phyloP scores from a whole-genome alignment of 2,797 vertebrate species.

The Gorsachius magnificus region DNA sequence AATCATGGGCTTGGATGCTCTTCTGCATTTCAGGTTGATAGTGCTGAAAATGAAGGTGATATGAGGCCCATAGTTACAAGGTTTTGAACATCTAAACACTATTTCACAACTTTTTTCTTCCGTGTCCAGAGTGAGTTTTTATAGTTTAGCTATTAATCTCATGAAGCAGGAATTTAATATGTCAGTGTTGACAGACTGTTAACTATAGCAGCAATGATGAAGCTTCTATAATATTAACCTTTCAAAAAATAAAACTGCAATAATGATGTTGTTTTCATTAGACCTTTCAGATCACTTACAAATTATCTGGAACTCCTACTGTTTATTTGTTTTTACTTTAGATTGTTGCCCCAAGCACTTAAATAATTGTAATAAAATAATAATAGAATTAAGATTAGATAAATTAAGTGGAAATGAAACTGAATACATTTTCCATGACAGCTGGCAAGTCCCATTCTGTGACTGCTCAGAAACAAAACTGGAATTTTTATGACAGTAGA shows the following conservation, averaged over 20 bases:
- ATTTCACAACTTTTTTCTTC: conserved; percentile 29
- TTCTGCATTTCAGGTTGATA: not conserved
- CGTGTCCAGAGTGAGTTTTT: not conserved
- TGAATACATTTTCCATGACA: conserved; percentile 87
- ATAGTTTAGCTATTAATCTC: conserved; percentile 19
- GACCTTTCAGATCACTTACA: conserved; percentile 80
- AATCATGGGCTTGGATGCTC: not conserved
- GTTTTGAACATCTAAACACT: conserved; percentile 3
- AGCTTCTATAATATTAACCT: conserved; percentile 78
- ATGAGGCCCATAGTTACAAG: not conserved
- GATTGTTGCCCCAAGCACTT: conserved; percentile 84
- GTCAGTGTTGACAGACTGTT: conserved; percentile 7
- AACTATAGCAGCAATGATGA: conserved; percentile 12
- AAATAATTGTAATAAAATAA: conserved; percentile 88
- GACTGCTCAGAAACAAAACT: conserved; percentile 75
- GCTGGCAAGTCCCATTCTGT: conserved; percentile 84
- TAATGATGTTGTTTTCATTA: conserved; percentile 86
- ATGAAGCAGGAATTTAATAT: conserved; percentile 16
- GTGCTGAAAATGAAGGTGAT: not conserved
- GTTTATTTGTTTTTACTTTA: conserved; percentile 88
- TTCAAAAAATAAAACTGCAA: conserved; percentile 80
- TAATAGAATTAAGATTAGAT: conserved; percentile 87
- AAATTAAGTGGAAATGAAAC: conserved; percentile 89
- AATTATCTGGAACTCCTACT: conserved; percentile 82
- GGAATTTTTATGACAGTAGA: conserved; percentile 83